These are phyloP conservation scores for Dallia pectoralis DNA, from an alignment of 2,797 vertebrate genomes.

Conservation along the genomic window DNA sequence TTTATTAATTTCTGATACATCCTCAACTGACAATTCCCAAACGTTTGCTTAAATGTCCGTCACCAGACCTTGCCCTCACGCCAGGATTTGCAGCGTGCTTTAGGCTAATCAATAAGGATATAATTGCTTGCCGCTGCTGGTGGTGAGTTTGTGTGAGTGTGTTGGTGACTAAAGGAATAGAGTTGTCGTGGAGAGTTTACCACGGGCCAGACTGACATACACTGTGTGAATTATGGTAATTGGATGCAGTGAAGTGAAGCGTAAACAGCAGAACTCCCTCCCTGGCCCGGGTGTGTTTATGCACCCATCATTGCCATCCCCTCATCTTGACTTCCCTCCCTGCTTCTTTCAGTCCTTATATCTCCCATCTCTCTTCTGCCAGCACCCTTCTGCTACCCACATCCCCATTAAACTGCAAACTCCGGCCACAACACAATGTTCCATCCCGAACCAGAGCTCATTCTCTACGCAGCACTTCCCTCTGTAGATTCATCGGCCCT, in stretches of 20 bases:
- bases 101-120: conserved; percentile 59
- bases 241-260: conserved; percentile 54
- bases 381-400: not conserved
- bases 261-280: conserved; percentile 46
- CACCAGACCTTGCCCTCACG: conserved; percentile 36
- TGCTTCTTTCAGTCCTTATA: not conserved
- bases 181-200: conserved; percentile 49
- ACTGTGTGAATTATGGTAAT: conserved; percentile 67
- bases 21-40: conserved; percentile 11
- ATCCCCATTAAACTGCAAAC: not conserved
- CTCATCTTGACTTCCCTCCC: not conserved
- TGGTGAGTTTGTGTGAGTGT: conserved; percentile 18
- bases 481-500: conserved; percentile 45
- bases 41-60: conserved; percentile 38
- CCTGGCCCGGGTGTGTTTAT: conserved; percentile 14
- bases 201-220: conserved; percentile 55
- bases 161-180: conserved; percentile 58
- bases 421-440: not conserved
- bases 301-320: not conserved
- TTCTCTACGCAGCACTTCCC: not conserved
- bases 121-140: conserved; percentile 65
- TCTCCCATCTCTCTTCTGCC: not conserved
- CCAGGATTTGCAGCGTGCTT: conserved; percentile 44
- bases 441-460: conserved; percentile 1
- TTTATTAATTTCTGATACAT: not conserved